Base-by-base conservation (phyloP, 2,113 vertebrate species). In the Gymnogyps californianus region DNA sequence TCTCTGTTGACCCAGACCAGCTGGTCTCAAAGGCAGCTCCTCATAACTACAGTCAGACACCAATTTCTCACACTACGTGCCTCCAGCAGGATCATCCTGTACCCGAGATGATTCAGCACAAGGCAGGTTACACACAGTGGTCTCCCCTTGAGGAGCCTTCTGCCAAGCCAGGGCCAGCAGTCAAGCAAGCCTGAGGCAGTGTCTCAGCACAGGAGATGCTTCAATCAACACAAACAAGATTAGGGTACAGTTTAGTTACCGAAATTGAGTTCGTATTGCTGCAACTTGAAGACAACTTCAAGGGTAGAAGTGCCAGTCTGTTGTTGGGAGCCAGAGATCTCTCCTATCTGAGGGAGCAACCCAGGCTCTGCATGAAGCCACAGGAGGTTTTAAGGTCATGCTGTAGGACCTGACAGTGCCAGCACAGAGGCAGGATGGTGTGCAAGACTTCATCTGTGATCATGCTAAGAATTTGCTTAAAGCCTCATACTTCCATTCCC, bases 21-120 rank as follows among this genome's bases (percentile, higher is more conserved):
- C n/a, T 32, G 12, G 5, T 49, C 18, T 36, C 36, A 57, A 31
- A 55, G 36, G 26, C 49, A 84, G 32, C 28, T 82, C 18, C 57
- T 34, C 18, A 5, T 13, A 21, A 44, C 13, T 19, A 13, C 8
- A 7, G 16, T 22, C n/a, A 57, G 42, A 51, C 21, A 42, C 22
- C 0, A 7, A 26, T 26, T 51, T 34, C 38, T 51, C 42, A 4
- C 9, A 29, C 10, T 5, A 16, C 6, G 5, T 3, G 6, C 28
- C 32, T 21, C 46, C 59, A 40, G 24, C 19, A 34, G 54, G 34
- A 51, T 34, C 32, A 36, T 26, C 44, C 29, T 31, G 44, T 16
- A 29, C 44, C 13, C 1, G 0, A 32, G 40, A 58, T 5, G 17
- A 22, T 29, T 31, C 7, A 6, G 42, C 29, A 46, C 5, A 5